phyloP scores from a whole-genome alignment of 1,140 invertebrate genomes.

The Caenorhabditis inopinata region DNA sequence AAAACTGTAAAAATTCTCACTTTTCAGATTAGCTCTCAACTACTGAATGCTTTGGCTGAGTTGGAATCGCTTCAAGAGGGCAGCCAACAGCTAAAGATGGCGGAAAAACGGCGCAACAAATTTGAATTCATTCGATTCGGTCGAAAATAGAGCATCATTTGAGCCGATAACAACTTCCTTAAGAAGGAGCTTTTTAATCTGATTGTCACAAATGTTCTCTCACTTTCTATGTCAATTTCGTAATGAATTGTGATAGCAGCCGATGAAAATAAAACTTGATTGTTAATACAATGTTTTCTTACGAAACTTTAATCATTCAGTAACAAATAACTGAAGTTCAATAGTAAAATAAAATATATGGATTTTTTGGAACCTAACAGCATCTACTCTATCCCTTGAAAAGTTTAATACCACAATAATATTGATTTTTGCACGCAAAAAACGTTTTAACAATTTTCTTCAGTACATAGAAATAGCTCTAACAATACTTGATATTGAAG shows the following conservation, averaged over 20 bases:
- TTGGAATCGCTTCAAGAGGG: constrained; percentile 7
- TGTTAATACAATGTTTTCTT: background rate
- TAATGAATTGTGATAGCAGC: constrained; percentile 16
- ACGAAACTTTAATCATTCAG: too few relatives aligned
- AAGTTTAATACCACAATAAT: too few relatives aligned
- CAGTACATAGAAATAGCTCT: too few relatives aligned
- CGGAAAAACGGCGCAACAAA: constrained; percentile 50
- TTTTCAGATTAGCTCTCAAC: background rate
- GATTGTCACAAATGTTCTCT: constrained; percentile 5
- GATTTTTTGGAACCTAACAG: too few relatives aligned
- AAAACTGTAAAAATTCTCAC: background rate
- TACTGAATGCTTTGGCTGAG: background rate
- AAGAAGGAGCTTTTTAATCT: background rate
- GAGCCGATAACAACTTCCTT: background rate
- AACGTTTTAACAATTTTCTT: too few relatives aligned
- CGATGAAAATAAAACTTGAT: constrained; percentile 13
- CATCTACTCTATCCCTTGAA: too few relatives aligned
- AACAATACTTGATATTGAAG: too few relatives aligned
- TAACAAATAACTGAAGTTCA: too few relatives aligned
- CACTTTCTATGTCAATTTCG: constrained; percentile 34
- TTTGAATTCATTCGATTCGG: constrained; percentile 52
- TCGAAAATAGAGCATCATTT: constrained; percentile 40
- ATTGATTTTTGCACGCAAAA: too few relatives aligned
- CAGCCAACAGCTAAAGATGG: constrained; percentile 34
- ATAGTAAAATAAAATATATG: too few relatives aligned